These are phyloP conservation scores for Acanthurus tractus DNA, from an alignment of 2,797 vertebrate genomes.

Conservation along the genomic window DNA sequence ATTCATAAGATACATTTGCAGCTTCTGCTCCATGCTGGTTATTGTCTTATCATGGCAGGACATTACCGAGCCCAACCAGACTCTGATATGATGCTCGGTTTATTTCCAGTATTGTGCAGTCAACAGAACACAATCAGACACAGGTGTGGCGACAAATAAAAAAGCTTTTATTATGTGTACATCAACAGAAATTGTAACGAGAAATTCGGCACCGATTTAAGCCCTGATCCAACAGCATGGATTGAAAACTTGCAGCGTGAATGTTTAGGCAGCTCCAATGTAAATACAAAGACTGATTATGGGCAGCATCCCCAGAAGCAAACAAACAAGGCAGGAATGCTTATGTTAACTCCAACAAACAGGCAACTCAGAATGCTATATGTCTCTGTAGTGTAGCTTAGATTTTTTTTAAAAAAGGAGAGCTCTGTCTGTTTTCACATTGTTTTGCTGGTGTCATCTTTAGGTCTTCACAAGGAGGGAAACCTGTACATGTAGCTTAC, in stretches of 20 bases:
- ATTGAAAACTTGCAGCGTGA: constrained; percentile 29
- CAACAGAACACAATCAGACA: constrained; percentile 51
- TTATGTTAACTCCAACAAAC: constrained; percentile 35
- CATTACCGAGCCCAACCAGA: constrained; percentile 39
- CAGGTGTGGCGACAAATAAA: constrained; percentile 64
- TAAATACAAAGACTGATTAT: constrained; percentile 54
- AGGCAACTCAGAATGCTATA: constrained; percentile 6
- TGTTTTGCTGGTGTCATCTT: background rate
- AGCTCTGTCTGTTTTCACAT: background rate
- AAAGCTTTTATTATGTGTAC: constrained; percentile 54
- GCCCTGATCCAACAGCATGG: constrained; percentile 33
- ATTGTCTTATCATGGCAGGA: constrained; percentile 43
- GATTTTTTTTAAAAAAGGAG: background rate
- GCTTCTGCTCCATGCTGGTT: constrained; percentile 36
- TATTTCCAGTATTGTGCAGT: constrained; percentile 44
- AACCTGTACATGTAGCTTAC: background rate
- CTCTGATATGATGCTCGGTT: constrained; percentile 56
- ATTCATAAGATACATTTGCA: constrained; percentile 33
- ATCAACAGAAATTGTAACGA: constrained; percentile 65
- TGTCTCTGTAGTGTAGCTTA: constrained; percentile 17
- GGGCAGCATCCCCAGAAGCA: constrained; percentile 40
- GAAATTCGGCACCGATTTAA: constrained; percentile 52
- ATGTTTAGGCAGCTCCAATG: constrained; percentile 48
- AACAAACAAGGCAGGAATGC: constrained; percentile 33
- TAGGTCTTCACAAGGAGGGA: background rate